Base-by-base conservation (phyloP, 2,888 invertebrate species). In the Epirrhoe tristata region DNA sequence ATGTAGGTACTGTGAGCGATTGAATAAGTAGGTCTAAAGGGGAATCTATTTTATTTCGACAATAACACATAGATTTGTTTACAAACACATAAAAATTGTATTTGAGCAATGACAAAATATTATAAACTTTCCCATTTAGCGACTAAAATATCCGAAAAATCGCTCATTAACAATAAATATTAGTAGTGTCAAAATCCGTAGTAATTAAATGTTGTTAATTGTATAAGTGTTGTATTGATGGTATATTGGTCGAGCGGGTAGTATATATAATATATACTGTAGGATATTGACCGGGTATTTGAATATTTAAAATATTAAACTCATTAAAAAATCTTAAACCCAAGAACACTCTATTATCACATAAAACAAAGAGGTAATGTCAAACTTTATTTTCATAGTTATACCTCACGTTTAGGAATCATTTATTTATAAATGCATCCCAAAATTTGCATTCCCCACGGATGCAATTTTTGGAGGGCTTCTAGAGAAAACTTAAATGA, bases 221-320 rank as follows among this genome's bases (percentile, higher is more conserved):
- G 62, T 71, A 66, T 74, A 74, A 74, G 74, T 74, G 74, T 74
- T 74, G 71, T 68, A 63, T 60, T 52, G 31, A 67, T 62, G 63
- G 56, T 46, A 17, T 51, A 59, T 55, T 50, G 36, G 31, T 55
- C 50, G 63, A n/a, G 31, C 46, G 51, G 51, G 60, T 32, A 10
- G 54, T 66, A 65, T 71, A n/a, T n/a, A n/a, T n/a, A n/a, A n/a
- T n/a, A n/a, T n/a, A 69, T 70, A 69, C 60, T 58, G 67, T 65
- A 56, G 59, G 43, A 58, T 53, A 59, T 58, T 60, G 50, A 46
- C 36, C n/a, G 48, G 58, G 54, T 58, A 56, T 58, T 46, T 62
- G 61, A 54, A 46, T 24, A 12, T 58, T 36, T 36, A 6, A 8
- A 6, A 36, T 5, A 1, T 5, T 36, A 7, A 36, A n/a, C 36